Evolutionary conservation across 2,797 vertebrate genomes (phyloP).

Genomic region (Oryzias dopingdopingensis): DNA sequence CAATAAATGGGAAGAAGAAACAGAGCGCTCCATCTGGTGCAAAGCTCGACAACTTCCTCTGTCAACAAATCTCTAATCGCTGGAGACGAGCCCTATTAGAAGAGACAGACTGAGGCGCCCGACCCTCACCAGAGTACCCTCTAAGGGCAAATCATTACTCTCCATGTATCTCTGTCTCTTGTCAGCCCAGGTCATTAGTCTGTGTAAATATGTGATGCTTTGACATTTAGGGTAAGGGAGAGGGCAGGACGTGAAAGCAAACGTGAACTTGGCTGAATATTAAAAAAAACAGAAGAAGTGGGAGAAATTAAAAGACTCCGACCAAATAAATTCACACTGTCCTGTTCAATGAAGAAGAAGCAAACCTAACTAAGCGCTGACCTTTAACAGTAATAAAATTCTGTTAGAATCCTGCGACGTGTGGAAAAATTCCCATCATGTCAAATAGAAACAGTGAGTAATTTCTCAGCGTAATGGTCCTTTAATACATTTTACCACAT

Average conservation of each 20-base stretch:
- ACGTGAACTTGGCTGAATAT: conserved; percentile 32
- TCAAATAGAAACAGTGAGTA: conserved; percentile 16
- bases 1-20: conserved; percentile 57
- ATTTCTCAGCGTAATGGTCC: conserved; percentile 4
- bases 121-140: conserved; percentile 54
- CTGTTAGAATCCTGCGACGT: conserved; percentile 4
- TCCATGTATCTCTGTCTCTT: conserved; percentile 49
- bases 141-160: conserved; percentile 69
- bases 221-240: conserved; percentile 52
- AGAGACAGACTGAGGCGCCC: conserved; percentile 62
- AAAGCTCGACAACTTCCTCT: conserved; percentile 55
- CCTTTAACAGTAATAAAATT: conserved; percentile 29
- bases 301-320: neutral
- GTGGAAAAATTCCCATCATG: conserved; percentile 24
- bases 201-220: conserved; percentile 52
- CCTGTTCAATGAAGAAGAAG: conserved; percentile 21
- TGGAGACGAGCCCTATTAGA: conserved; percentile 70
- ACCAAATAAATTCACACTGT: conserved; percentile 15
- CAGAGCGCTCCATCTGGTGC: conserved; percentile 47
- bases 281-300: conserved; percentile 5
- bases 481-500: conserved; percentile 15
- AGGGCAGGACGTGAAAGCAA: conserved; percentile 28
- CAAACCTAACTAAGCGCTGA: conserved; percentile 24
- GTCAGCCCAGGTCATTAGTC: conserved; percentile 62
- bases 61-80: conserved; percentile 73